These are phyloP conservation scores for Teleogryllus oceanicus DNA, from an alignment of 2,888 invertebrate species.

Conservation along the genomic window DNA sequence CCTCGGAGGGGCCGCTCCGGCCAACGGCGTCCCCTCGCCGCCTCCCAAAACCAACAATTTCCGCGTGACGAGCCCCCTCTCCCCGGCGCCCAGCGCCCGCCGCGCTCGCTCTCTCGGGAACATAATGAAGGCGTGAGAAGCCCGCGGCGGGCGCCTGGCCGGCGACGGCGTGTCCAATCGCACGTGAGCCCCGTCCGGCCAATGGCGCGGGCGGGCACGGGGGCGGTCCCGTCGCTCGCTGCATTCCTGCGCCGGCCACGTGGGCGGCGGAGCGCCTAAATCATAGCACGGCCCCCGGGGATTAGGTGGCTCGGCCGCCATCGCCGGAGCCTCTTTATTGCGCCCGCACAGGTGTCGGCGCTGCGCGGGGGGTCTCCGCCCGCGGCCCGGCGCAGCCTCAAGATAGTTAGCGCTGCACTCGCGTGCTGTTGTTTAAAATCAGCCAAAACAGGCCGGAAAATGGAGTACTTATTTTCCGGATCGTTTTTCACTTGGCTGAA, in stretches of 20 bases:
- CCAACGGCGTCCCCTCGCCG: no score
- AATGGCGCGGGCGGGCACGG: background rate
- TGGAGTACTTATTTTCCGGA: no score
- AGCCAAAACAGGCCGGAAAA: no score
- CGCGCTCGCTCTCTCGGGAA: no score
- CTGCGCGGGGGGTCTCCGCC: background rate
- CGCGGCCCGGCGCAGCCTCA: no score
- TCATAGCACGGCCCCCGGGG: constrained; percentile 8
- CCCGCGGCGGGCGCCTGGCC: background rate
- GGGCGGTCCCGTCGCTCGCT: background rate
- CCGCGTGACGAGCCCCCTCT: no score
- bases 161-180: background rate
- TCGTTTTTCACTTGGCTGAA: no score
- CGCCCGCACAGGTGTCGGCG: background rate
- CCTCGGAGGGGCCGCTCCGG: no score
- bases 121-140: background rate
- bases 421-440: no score
- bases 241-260: background rate
- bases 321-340: background rate
- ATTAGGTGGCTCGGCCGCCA: background rate
- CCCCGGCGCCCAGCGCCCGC: no score
- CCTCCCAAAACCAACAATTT: no score
- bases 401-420: no score
- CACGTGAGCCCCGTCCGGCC: background rate
- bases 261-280: constrained; percentile 18